Conservation (phyloP, 2,888 invertebrate genomes). For the Thereva nobilitata region DNA sequence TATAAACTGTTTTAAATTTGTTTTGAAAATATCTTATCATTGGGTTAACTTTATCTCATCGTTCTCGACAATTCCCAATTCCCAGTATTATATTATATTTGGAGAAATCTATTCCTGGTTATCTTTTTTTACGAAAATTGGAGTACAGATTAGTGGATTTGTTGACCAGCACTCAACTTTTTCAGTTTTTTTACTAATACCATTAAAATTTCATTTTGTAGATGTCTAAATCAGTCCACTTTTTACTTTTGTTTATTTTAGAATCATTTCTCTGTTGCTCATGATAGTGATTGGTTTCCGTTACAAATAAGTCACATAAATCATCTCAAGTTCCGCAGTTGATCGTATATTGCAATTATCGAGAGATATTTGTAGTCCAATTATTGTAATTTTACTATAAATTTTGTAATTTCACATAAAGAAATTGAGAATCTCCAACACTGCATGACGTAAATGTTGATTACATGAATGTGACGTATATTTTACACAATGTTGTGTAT, state of each 20-base stretch:
- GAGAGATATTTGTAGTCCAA: constrained; percentile 18
- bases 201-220: constrained; percentile 21
- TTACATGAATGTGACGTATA: no score
- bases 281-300: constrained; percentile 13
- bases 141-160: constrained; percentile 14
- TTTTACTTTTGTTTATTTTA: constrained; percentile 17
- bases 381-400: no score
- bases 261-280: constrained; percentile 21
- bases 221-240: constrained; percentile 13
- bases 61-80: constrained; percentile 16
- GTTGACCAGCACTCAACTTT: constrained; percentile 18
- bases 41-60: constrained; percentile 17
- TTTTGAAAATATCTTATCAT: neutral
- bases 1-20: constrained; percentile 18
- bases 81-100: no score
- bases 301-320: constrained; percentile 18
- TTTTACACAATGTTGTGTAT: no score
- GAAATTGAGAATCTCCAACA: no score
- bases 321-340: no score
- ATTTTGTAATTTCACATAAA: no score
- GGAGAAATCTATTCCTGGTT: no score
- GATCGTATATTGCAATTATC: constrained; percentile 20
- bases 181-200: constrained; percentile 20
- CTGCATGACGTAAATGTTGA: no score
- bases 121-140: constrained; percentile 9